These are phyloP conservation scores for Porites lutea DNA, from an alignment of 64 coral and sea anemone genomes.

Conservation along the genomic window DNA sequence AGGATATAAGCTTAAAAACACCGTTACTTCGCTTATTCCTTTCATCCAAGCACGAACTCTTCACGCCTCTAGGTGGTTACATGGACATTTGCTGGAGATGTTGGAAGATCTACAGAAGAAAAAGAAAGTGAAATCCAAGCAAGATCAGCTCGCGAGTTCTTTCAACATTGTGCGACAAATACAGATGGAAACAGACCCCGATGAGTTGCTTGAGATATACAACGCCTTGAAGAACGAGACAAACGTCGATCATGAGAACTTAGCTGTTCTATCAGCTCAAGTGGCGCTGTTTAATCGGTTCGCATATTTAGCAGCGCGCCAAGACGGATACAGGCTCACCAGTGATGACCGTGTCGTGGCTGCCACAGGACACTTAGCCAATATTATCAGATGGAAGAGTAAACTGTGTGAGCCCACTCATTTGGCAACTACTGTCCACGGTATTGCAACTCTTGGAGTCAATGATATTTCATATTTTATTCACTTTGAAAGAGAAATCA, in stretches of 20 bases:
- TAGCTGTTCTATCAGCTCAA: neutral
- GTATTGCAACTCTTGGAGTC: constrained; percentile 37
- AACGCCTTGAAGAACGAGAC: neutral
- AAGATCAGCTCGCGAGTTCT: neutral
- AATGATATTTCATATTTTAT: constrained; percentile 44
- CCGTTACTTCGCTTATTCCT: neutral
- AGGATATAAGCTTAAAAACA: no score
- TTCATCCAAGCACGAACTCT: neutral
- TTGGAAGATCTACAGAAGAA: neutral
- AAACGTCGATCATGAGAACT: neutral
- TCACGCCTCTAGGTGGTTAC: no score
- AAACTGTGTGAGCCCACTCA: constrained; percentile 36
- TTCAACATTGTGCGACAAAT: constrained; percentile 12
- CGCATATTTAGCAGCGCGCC: neutral
- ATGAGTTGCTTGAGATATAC: constrained; percentile 1
- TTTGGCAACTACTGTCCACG: constrained; percentile 59
- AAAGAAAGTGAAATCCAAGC: neutral
- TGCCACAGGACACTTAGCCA: constrained; percentile 1
- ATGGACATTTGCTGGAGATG: neutral
- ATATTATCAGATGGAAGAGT: constrained; percentile 29
- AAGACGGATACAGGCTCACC: neutral
- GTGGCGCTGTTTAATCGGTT: constrained; percentile 19
- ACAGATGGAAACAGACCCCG: constrained; percentile 1
- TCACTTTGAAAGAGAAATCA: constrained; percentile 76
- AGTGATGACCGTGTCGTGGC: neutral